Evolutionary conservation across 2,797 vertebrate genomes (phyloP), one percentile per base, ranked within the genome.

Genomic region (Tarsius wallacei): DNA sequence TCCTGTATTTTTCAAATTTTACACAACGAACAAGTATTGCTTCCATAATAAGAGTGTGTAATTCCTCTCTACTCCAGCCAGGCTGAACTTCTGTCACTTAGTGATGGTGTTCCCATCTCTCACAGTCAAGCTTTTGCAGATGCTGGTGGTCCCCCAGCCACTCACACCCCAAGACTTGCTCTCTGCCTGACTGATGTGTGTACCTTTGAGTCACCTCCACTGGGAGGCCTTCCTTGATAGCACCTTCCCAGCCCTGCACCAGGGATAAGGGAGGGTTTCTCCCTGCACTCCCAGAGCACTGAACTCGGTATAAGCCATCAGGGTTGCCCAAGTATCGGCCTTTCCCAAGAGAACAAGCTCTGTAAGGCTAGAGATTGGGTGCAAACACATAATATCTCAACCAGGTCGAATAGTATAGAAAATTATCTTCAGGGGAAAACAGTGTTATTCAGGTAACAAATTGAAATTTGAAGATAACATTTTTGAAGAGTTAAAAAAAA

Each of bases 401-500:
- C 36, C 66, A 16, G 26, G 57, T 33, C 73, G 7, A 82, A 61
- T 7, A 36, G 53, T 26, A 22, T 11, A 88, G 24, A 36, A 77
- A 63, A 55, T 71, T 53, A 77, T 82, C 59, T 74, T 77, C 8
- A 51, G 74, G 24, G 16, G 10, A 82, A 68, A 51, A 73, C 80
- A 91, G 36, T n/a, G 15, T 17, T 87, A 87, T 10, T 76, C 12
- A 55, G 55, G 12, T 76, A 55, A 91, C 55, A 90, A 74, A 88
- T 33, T 81, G n/a, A 95, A 66, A 68, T 82, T 33, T 74, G 4
- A 95, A 95, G 87, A 85, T 70, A 73, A 91, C 96, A 95, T 17
- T 21, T 93, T 53, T 82, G 93, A 55, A 84, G 5, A 57, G 6
- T 64, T 88, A 26, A 84, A 81, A 94, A 42, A 31, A 70, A 26